These are phyloP conservation scores for Eupithecia pulchellata DNA, from an alignment of 2,888 invertebrate species.

Conservation along the genomic window DNA sequence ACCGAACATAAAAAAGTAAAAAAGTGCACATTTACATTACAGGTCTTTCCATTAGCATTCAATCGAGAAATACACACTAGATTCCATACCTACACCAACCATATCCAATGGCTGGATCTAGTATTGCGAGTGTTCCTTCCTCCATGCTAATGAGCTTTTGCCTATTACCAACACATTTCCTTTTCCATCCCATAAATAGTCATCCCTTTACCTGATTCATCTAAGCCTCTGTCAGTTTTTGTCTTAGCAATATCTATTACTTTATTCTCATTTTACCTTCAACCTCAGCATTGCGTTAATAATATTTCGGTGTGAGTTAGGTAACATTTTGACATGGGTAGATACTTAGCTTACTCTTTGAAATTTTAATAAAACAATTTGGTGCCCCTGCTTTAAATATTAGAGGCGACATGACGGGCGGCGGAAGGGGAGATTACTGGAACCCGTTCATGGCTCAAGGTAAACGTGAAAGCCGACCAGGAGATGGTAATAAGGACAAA, in stretches of 20 bases:
- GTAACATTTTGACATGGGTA: slow-evolving; percentile 40
- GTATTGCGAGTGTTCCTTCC: background rate
- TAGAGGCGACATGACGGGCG: slow-evolving; percentile 45
- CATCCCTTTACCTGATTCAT: background rate
- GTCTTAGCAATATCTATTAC: slow-evolving; percentile 4
- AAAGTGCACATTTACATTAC: background rate
- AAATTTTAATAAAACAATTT: slow-evolving; percentile 57
- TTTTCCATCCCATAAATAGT: slow-evolving; percentile 1
- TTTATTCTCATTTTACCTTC: background rate
- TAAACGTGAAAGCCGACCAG: slow-evolving; percentile 67
- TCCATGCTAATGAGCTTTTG: background rate
- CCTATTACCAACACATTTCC: slow-evolving; percentile 7
- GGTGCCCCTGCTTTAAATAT: slow-evolving; percentile 48
- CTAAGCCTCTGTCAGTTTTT: background rate
- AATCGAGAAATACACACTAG: background rate
- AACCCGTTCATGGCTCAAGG: slow-evolving; percentile 77
- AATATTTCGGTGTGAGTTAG: slow-evolving; percentile 1
- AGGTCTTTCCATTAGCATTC: background rate
- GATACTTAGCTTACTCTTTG: slow-evolving; percentile 41
- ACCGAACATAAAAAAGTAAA: background rate
- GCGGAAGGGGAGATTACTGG: slow-evolving; percentile 65
- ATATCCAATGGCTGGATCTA: background rate
- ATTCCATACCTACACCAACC: background rate
- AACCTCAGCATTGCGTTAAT: background rate
- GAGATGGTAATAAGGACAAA: slow-evolving; percentile 74